These are phyloP conservation scores for Leguminivora glycinivorella DNA, from an alignment of 1,140 invertebrate genomes.

Conservation along the genomic window DNA sequence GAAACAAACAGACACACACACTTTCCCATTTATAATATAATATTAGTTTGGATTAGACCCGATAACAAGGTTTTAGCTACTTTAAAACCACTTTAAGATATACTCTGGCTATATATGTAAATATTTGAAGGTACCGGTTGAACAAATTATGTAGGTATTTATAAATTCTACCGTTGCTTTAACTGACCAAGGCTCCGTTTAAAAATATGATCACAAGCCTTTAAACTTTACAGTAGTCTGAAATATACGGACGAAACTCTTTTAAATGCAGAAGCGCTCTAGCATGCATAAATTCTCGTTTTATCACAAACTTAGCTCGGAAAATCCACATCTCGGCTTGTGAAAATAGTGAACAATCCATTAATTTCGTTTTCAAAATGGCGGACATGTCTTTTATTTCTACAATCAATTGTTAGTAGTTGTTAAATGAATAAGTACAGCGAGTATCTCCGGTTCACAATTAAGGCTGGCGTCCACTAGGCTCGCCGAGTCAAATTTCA, in stretches of 20 bases:
- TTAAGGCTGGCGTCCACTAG: too few species aligned
- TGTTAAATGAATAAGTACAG: too few species aligned
- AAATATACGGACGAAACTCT: conserved; percentile 26
- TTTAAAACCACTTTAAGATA: too few species aligned
- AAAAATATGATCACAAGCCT: conserved; percentile 8
- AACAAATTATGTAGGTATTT: neutral
- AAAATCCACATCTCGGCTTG: conserved; percentile 11
- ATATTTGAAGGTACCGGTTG: too few species aligned
- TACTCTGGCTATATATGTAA: too few species aligned
- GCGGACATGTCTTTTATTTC: neutral
- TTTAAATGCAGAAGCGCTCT: conserved; percentile 19
- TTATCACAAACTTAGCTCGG: conserved; percentile 21
- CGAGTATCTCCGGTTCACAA: too few species aligned
- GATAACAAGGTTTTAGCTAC: too few species aligned
- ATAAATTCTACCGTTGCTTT: conserved; percentile 2
- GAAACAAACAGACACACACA: too few species aligned
- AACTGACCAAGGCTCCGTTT: conserved; percentile 11
- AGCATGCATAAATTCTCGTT: conserved; percentile 9
- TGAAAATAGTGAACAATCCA: conserved; percentile 6
- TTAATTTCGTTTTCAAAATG: neutral
- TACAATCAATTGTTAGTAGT: neutral
- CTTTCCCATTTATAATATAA: too few species aligned
- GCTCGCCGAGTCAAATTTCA: too few species aligned
- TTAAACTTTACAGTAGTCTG: conserved; percentile 21
- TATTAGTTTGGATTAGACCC: too few species aligned